Evolutionary conservation across 2,797 vertebrate species (phyloP), one percentile per base, ranked within the genome.

Genomic region (Bovichtus diacanthus): DNA sequence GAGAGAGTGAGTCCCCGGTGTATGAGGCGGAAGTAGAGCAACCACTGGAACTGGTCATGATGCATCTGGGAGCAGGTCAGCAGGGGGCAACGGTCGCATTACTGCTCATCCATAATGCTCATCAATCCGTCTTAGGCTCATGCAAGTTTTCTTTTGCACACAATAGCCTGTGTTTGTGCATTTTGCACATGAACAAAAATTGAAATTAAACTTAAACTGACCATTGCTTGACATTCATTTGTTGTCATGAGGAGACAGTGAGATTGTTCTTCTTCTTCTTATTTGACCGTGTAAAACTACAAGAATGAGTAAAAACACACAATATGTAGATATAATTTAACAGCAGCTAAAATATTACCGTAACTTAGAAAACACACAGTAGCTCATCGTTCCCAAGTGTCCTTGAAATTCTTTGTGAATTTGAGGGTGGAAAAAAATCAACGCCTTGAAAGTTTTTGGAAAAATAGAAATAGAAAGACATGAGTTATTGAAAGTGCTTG

Each of bases 1-100:
- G 82, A 83, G 87, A 87, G 89, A 84, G 81, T 18, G 77, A 73
- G 82, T 92, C 89, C 88, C 90, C 76, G 56, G 78, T 86, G 92
- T 80, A 69, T 78, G 25, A 25, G 75, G 49, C 47, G 44, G 77
- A 90, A 92, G 85, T 93, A 70, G 89, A 88, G 86, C 91, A 92
- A 68, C 80, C 64, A 68, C 74, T 78, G 58, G 70, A 91, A 85
- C 81, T 85, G 84, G 83, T 88, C 70, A 46, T 58, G 75, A 74
- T 79, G 81, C 41, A 38, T 87, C 82, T 82, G 49, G 53, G 67
- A 80, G 69, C 71, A 74, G 88, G 78, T 86, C 86, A 70, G 66
- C 70, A 63, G 66, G 82, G 73, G 82, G 78, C 78, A 68, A 49
- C 11, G 9, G 50, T 29, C 84, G 69, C 54, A 72, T 66, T 41